Conservation (phyloP, 1,140 invertebrate species). For the Phthorimaea operculella region DNA sequence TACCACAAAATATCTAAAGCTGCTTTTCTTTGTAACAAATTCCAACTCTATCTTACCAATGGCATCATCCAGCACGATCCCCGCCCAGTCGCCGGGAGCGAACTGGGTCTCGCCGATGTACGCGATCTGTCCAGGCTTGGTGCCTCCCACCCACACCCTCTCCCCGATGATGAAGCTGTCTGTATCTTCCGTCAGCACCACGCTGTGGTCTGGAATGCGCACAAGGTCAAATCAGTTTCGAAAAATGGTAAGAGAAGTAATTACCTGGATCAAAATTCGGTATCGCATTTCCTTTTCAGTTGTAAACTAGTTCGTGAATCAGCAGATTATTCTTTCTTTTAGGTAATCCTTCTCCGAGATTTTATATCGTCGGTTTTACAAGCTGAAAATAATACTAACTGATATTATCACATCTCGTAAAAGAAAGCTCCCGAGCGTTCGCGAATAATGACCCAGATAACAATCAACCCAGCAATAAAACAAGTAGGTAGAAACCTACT, state of each 20-base stretch:
- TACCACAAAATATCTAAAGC: too few species aligned
- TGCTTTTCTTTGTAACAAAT: too few species aligned
- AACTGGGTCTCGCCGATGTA: constrained; percentile 99
- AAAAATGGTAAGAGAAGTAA: too few species aligned
- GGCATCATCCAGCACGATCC: constrained; percentile 93
- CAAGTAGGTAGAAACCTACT: not conserved
- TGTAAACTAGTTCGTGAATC: too few species aligned
- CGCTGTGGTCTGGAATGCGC: constrained; percentile 77
- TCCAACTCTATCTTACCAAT: constrained; percentile 83
- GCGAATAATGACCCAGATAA: too few species aligned
- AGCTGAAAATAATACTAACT: too few species aligned
- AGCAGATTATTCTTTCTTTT: too few species aligned
- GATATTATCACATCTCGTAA: too few species aligned
- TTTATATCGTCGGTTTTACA: too few species aligned
- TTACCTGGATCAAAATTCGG: constrained; percentile 14
- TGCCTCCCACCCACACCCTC: constrained; percentile 93
- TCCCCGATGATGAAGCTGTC: constrained; percentile 97
- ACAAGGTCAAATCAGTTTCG: not conserved
- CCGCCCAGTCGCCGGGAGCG: constrained; percentile 96
- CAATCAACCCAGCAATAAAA: not conserved
- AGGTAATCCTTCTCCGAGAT: too few species aligned
- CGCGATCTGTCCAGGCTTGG: constrained; percentile 94
- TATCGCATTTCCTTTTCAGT: too few species aligned
- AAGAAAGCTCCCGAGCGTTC: too few species aligned
- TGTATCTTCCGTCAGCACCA: constrained; percentile 87